Conservation (phyloP, 1,140 invertebrate genomes). For the Hyles vespertilio region DNA sequence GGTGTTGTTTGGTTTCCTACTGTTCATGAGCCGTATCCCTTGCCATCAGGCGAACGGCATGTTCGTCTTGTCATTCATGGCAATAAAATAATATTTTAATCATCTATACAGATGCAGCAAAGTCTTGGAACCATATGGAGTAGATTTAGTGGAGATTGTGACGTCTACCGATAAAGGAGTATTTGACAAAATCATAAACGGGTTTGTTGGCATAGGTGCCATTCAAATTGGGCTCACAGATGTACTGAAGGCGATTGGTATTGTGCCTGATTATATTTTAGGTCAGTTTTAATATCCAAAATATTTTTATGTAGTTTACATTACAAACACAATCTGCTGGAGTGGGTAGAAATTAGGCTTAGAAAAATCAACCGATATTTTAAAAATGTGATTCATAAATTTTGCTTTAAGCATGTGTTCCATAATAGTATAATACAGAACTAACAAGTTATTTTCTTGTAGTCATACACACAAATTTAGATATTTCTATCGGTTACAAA, state of each 20-base stretch:
- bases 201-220: constrained; percentile 88
- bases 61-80: too few species aligned
- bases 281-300: constrained; percentile 9
- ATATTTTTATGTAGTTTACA: background rate
- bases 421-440: too few species aligned
- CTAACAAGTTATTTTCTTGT: too few species aligned
- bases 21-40: too few species aligned
- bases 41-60: too few species aligned
- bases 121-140: constrained; percentile 78
- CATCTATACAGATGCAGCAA: constrained; percentile 58
- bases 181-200: constrained; percentile 83
- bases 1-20: too few species aligned
- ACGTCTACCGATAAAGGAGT: constrained; percentile 78
- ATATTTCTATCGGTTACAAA: too few species aligned
- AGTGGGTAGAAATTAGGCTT: too few species aligned
- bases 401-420: too few species aligned
- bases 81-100: background rate
- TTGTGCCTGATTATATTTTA: constrained; percentile 72
- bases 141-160: constrained; percentile 84
- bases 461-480: too few species aligned
- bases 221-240: constrained; percentile 88
- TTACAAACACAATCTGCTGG: background rate
- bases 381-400: too few species aligned
- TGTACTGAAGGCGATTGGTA: constrained; percentile 78
- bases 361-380: too few species aligned